A percentile compares a stretch with the other conserved stretches of the same genome.
Conservation (phyloP, 2,113 vertebrate species). For the Tragelaphus imberbis region DNA sequence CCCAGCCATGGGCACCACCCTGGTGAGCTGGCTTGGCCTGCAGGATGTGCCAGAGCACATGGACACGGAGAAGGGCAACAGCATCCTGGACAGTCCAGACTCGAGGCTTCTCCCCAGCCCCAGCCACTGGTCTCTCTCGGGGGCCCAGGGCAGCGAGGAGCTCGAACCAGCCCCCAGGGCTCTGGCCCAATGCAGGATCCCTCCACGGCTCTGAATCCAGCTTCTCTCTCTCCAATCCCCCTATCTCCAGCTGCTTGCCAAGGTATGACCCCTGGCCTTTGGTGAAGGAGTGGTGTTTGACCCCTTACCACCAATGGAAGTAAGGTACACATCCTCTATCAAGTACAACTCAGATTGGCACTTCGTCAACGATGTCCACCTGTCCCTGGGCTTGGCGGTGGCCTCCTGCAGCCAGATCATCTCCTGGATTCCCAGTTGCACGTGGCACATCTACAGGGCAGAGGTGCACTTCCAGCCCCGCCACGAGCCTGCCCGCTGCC, state of each 20-base stretch:
- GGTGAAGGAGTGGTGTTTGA: slow-evolving; percentile 93
- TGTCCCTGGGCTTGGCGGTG: slow-evolving; percentile 84
- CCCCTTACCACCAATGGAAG: slow-evolving; percentile 89
- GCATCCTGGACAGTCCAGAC: not conserved
- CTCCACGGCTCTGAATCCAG: slow-evolving; percentile 22
- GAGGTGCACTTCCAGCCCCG: slow-evolving; percentile 89
- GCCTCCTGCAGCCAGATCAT: slow-evolving; percentile 91
- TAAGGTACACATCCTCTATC: slow-evolving; percentile 94
- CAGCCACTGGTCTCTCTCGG: not conserved
- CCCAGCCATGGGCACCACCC: not conserved
- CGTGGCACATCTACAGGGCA: slow-evolving; percentile 91
- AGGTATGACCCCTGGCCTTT: slow-evolving; percentile 89
- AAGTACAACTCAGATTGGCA: slow-evolving; percentile 89
- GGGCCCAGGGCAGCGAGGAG: not conserved
- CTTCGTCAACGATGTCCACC: slow-evolving; percentile 88
- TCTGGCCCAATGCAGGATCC: not conserved
- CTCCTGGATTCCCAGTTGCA: slow-evolving; percentile 86
- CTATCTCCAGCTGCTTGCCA: slow-evolving; percentile 69
- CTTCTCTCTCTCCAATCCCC: slow-evolving; percentile 52
- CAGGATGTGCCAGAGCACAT: not conserved
- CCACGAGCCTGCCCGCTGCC: slow-evolving; percentile 83
- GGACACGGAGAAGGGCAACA: not conserved
- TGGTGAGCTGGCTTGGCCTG: not conserved
- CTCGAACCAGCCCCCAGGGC: not conserved
- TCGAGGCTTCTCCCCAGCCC: not conserved